A percentile compares a stretch with the other conserved stretches of the same genome.
phyloP scores from a whole-genome alignment of 2,797 vertebrate species.

The Echiichthys vipera region DNA sequence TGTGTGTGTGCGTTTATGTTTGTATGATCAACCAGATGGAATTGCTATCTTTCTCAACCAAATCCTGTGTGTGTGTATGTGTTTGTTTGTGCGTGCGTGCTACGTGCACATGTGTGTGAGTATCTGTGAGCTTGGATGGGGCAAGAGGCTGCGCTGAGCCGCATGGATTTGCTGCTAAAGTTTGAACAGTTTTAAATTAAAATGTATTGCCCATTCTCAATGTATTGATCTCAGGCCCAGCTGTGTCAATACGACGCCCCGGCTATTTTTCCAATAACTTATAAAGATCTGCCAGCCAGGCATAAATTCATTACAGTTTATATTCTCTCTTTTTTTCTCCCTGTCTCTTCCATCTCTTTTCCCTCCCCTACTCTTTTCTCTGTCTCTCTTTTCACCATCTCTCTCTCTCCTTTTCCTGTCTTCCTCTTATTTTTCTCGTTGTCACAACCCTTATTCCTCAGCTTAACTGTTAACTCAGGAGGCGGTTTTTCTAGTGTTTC shows the following conservation, averaged over 20 bases:
- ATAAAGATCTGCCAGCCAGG: slow-evolving; percentile 91
- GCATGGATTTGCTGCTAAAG: slow-evolving; percentile 96
- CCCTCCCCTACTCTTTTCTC: slow-evolving; percentile 7
- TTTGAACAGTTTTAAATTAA: slow-evolving; percentile 99
- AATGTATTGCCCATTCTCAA: slow-evolving; percentile 98
- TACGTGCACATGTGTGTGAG: slow-evolving; percentile 29
- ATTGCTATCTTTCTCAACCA: too few species aligned
- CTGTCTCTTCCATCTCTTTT: slow-evolving; percentile 41
- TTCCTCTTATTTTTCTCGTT: slow-evolving; percentile 22
- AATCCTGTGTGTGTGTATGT: background rate
- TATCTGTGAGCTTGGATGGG: slow-evolving; percentile 59
- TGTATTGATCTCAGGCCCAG: slow-evolving; percentile 95
- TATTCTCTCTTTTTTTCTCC: slow-evolving; percentile 67
- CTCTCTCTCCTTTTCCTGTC: slow-evolving; percentile 19
- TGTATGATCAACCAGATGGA: too few species aligned
- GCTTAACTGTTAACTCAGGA: slow-evolving; percentile 21
- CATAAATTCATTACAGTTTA: slow-evolving; percentile 89
- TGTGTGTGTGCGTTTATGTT: too few species aligned
- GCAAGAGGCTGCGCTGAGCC: slow-evolving; percentile 84
- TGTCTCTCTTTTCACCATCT: slow-evolving; percentile 10
- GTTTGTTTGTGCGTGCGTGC: background rate
- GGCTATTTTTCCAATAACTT: slow-evolving; percentile 97
- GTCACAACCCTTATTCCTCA: slow-evolving; percentile 48
- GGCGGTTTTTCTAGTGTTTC: slow-evolving; percentile 38
- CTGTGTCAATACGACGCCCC: slow-evolving; percentile 96